Evolutionary conservation across 2,888 invertebrate species (phyloP), one percentile per base, ranked within the genome.

Genomic region (Atrina japonica): DNA sequence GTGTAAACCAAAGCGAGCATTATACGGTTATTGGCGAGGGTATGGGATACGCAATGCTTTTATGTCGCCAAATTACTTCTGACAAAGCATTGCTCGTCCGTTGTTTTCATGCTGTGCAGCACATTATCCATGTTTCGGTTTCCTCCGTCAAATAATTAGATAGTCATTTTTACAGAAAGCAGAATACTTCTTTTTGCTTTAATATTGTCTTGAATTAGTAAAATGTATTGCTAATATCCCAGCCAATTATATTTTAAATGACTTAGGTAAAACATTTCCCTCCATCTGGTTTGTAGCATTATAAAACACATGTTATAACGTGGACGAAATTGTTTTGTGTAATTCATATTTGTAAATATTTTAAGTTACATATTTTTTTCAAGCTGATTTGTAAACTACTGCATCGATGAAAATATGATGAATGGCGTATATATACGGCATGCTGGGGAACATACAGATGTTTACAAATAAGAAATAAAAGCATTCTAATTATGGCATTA

Each of bases 11-110:
- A 50, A 47, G 61, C 61, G 61, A 49, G 47, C 30, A 61, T 49
- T 30, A 49, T 35, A 49, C 18, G 61, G 61, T 16, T 49, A 25
- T 61, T 47, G 18, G 27, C 21, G 29, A 21, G 49, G 29, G 61
- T 49, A 61, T 61, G 61, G 61, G 49, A 47, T 49, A 61, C 61
- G 16, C 61, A 29, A 61, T 27, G 61, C 61, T 61, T 61, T 61
- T 49, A 61, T 61, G 61, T 61, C 49, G 18, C 49, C 30, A 61
- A 61, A 61, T 61, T 50, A 49, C 30, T 49, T 61, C 61, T 61
- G 61, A 61, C 61, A 61, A 61, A 21, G 43, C 29, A 43, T 49
- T n/a, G 29, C 29, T 49, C 49, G 49, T 61, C 49, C 35, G 30
- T 49, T 21, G 27, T 29, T 47, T 11, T 49, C 61, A 18, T 61